phyloP scores from a whole-genome alignment of 2,888 invertebrate species.

The Xiphydria camelus region DNA sequence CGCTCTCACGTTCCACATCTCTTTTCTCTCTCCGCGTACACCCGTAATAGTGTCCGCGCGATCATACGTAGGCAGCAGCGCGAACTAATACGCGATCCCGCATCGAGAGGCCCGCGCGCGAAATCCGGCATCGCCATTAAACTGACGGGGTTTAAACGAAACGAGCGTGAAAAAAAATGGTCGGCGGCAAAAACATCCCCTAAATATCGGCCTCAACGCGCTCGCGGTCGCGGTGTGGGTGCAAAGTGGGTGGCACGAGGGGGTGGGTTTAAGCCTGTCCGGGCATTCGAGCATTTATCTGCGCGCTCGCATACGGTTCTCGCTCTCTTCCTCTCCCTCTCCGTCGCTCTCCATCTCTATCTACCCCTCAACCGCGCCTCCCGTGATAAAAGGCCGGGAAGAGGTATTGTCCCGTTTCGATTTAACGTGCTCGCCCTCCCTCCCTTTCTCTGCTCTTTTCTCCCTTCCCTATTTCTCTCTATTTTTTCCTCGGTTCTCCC shows the following conservation, averaged over 20 bases:
- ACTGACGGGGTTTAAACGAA: slow-evolving; percentile 10
- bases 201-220: slow-evolving; percentile 37
- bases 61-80: too few relatives aligned
- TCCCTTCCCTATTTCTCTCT: slow-evolving; percentile 11
- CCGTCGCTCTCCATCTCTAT: slow-evolving; percentile 13
- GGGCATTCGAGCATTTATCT: slow-evolving; percentile 37
- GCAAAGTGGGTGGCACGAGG: too few relatives aligned
- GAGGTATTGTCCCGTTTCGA: slow-evolving; percentile 12
- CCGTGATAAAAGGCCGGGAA: too few relatives aligned
- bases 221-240: slow-evolving; percentile 16
- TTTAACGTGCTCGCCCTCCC: slow-evolving; percentile 15
- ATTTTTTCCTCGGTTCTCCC: background rate
- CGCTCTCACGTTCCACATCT: too few relatives aligned
- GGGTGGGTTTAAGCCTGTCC: slow-evolving; percentile 31
- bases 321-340: slow-evolving; percentile 4
- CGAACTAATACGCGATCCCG: too few relatives aligned
- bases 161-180: slow-evolving; percentile 25
- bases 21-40: too few relatives aligned
- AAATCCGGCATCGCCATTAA: slow-evolving; percentile 10
- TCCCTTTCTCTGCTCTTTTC: background rate
- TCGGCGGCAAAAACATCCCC: slow-evolving; percentile 29
- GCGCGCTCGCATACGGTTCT: slow-evolving; percentile 25
- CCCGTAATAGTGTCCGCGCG: too few relatives aligned
- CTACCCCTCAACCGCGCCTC: slow-evolving; percentile 15
- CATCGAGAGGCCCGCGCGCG: slow-evolving; percentile 14